Evolutionary conservation across 2,797 vertebrate genomes (phyloP).

Genomic region (Amphiprion clarkii): DNA sequence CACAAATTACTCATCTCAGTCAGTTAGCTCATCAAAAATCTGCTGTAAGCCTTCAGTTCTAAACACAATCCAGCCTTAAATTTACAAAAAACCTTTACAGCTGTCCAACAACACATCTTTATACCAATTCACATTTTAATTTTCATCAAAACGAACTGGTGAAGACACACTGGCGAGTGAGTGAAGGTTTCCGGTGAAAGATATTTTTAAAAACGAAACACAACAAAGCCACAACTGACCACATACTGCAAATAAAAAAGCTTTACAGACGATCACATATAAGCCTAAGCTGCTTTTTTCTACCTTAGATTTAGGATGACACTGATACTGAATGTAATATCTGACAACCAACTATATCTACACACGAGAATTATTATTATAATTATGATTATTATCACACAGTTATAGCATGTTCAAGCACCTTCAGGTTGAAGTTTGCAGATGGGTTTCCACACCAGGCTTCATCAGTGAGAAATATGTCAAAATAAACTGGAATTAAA

Average conservation of each 20-base stretch:
- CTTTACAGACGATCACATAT: slow-evolving; percentile 29
- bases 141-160: background rate
- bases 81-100: background rate
- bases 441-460: slow-evolving; percentile 21
- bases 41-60: background rate
- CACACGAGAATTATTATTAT: slow-evolving; percentile 46
- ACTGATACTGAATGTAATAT: slow-evolving; percentile 66
- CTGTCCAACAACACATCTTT: background rate
- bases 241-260: background rate
- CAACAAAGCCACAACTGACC: background rate
- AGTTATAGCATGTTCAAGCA: slow-evolving; percentile 63
- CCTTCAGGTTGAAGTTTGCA: slow-evolving; percentile 20
- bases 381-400: slow-evolving; percentile 4
- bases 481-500: too few species aligned
- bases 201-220: background rate
- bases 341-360: slow-evolving; percentile 52
- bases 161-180: too few species aligned
- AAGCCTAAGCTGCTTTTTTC: slow-evolving; percentile 54
- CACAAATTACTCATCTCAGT: too few species aligned
- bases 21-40: too few species aligned
- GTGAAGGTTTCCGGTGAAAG: background rate
- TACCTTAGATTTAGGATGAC: slow-evolving; percentile 60
- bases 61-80: background rate
- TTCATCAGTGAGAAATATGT: background rate
- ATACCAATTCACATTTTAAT: background rate